Conservation (phyloP, 1,140 invertebrate genomes). For the Cherax quadricarinatus region DNA sequence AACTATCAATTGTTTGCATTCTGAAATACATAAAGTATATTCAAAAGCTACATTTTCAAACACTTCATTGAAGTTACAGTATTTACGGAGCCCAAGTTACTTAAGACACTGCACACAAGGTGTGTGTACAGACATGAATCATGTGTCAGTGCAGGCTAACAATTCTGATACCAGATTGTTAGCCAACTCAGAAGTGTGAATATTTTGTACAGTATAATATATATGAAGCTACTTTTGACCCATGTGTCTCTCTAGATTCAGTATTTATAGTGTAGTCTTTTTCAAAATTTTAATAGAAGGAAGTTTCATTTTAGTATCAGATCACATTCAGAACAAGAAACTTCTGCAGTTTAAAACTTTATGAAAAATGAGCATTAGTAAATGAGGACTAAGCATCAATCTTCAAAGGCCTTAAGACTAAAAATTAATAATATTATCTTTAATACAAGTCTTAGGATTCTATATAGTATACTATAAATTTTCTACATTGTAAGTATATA, state of each 20-base stretch:
- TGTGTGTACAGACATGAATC: too few relatives aligned
- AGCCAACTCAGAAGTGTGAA: too few relatives aligned
- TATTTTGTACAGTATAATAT: too few relatives aligned
- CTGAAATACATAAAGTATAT: too few relatives aligned
- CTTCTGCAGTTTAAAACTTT: background rate
- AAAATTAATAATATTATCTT: background rate
- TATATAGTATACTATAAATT: background rate
- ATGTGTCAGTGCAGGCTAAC: too few relatives aligned
- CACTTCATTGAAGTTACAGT: too few relatives aligned
- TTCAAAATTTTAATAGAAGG: background rate
- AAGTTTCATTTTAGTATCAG: background rate
- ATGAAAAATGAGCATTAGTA: background rate
- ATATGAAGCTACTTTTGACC: background rate
- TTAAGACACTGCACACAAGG: too few relatives aligned
- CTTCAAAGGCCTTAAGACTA: background rate
- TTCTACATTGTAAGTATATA: conserved; percentile 5
- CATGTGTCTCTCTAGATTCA: background rate
- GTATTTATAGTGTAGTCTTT: background rate
- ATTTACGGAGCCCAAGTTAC: too few relatives aligned
- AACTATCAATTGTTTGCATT: too few relatives aligned
- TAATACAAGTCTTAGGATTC: background rate
- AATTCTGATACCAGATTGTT: too few relatives aligned
- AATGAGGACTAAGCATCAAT: conserved; percentile 19
- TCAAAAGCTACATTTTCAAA: too few relatives aligned
- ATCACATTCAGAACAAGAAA: background rate